Base-by-base conservation (phyloP, 2,113 vertebrate species). In the Saguinus midas region DNA sequence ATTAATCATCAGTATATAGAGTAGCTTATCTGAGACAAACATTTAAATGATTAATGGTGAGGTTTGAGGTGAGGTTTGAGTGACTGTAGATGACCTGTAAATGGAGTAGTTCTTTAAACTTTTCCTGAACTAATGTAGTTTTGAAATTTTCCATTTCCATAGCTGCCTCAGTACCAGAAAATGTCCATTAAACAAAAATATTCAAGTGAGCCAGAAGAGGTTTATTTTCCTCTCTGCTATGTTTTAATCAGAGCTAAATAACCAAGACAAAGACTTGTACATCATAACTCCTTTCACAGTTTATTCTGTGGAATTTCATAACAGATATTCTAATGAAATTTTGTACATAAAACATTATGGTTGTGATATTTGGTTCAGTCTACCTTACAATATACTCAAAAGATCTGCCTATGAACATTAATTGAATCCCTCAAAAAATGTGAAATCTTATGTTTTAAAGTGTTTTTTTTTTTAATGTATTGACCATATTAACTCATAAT, bases 1-100 rank as follows among this genome's bases (percentile, higher is more conserved):
- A 61, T 89, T 91, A 75, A 48, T 96, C 95, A 93, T 18, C 50
- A 93, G 70, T 23, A 52, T 3, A 11, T 14, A 52, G 8, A 45
- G 14, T 18, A 40, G 86, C 55, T 95, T 80, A 68, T 87, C 80
- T 80, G 79, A 93, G 91, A 92, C 73, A 94, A 97, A 96, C 93
- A 97, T 96, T 96, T 94, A 91, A 90, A 82, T 87, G 52, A 75
- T 58, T 23, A 78, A 37, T 72, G n/a, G 3, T 58, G 78, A 92
- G 16, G 48, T 29, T n/a, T 52, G 55, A 88, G n/a, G 3, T 58
- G 72, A 92, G 16, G 48, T 29, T n/a, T 52, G 55, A 88, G 20
- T 89, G 66, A 76, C 8, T 75, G 0, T 80, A n/a, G 55, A 73
- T 82, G 55, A 89, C 5, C 21, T 35, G 12, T 55, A 11, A 23